A percentile compares a stretch with the other conserved stretches of the same genome.
These are phyloP conservation scores for Takifugu rubripes DNA, from an alignment of 2,797 vertebrate species.

Conservation along the genomic window DNA sequence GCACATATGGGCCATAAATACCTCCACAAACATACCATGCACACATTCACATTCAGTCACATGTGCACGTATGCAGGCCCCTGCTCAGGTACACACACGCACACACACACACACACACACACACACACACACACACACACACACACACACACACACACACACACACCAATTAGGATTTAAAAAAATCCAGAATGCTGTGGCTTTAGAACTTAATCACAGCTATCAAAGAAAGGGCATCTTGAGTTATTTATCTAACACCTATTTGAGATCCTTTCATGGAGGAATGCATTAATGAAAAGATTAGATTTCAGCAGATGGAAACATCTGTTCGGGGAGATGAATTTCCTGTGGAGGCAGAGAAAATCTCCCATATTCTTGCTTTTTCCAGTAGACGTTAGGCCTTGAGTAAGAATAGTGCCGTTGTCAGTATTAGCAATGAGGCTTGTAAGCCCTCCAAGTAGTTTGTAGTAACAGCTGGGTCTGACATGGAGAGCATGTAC, in stretches of 20 bases:
- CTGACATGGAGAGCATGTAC: conserved; percentile 83
- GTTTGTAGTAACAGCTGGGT: conserved; percentile 86
- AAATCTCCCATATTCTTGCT: conserved; percentile 51
- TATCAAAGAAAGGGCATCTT: conserved; percentile 49
- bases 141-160: conserved; percentile 7
- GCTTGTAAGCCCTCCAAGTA: conserved; percentile 80
- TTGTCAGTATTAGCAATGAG: conserved; percentile 78
- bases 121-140: conserved; percentile 6
- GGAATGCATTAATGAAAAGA: conserved; percentile 60
- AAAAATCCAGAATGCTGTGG: conserved; percentile 10
- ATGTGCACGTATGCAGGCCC: conserved; percentile 16
- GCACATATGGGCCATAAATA: conserved; percentile 75
- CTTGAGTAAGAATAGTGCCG: conserved; percentile 73
- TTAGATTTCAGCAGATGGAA: conserved; percentile 59
- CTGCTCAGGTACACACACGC: conserved; percentile 1
- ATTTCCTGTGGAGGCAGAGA: conserved; percentile 47
- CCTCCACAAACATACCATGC: conserved; percentile 68
- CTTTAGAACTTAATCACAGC: conserved; percentile 40
- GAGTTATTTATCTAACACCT: conserved; percentile 55
- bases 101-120: conserved; percentile 17
- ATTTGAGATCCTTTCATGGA: conserved; percentile 52
- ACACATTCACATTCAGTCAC: conserved; percentile 44
- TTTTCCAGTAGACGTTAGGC: conserved; percentile 64
- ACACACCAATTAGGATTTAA: conserved; percentile 3
- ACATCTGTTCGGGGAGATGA: conserved; percentile 62